phyloP scores from a whole-genome alignment of 2,113 vertebrate genomes.

The Lanius ludovicianus region DNA sequence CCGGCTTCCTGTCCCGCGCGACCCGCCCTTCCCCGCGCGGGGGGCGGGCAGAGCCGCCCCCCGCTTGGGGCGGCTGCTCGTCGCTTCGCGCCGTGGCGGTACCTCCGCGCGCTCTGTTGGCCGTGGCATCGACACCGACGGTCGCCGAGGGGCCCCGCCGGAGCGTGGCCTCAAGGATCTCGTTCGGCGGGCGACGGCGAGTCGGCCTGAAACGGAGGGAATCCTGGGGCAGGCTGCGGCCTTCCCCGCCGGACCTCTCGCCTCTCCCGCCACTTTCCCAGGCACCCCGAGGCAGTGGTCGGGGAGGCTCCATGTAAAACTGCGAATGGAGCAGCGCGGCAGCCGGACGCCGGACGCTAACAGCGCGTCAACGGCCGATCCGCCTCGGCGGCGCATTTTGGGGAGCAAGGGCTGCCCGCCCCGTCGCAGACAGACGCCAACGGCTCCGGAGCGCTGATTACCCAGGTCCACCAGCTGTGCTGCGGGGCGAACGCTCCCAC shows the following conservation, averaged over 20 bases:
- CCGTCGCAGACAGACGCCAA: neutral
- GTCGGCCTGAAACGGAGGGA: neutral
- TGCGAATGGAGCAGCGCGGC: neutral
- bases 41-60: too few species aligned
- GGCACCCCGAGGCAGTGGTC: rapidly evolving
- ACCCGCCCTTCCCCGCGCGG: neutral
- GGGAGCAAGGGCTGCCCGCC: neutral
- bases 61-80: neutral
- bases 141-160: neutral
- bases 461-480: rapidly evolving
- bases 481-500: neutral
- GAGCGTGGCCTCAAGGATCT: neutral
- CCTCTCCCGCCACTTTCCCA: too few species aligned
- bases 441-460: too few species aligned
- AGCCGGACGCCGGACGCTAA: too few species aligned
- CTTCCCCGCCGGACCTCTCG: neutral
- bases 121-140: neutral
- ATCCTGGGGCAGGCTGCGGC: too few species aligned
- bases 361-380: neutral
- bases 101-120: neutral
- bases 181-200: too few species aligned
- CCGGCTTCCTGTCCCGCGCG: rapidly evolving
- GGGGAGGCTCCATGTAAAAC: too few species aligned
- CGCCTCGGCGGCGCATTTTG: neutral
- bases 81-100: neutral